Conservation (phyloP, 1,140 invertebrate genomes). For the Atopsyche davidsoni region DNA sequence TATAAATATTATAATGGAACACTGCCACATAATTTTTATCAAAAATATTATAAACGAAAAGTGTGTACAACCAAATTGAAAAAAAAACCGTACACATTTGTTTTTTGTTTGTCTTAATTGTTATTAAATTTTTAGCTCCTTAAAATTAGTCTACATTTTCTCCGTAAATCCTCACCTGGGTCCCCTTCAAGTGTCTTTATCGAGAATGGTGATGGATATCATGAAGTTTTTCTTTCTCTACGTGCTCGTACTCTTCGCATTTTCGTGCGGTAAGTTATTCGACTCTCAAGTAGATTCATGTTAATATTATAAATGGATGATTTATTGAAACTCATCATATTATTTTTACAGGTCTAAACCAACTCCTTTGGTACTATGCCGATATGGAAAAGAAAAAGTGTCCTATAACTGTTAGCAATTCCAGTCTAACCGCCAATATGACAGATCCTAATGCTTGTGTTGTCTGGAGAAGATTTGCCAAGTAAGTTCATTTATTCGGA, state of each 20-base stretch:
- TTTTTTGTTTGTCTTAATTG: too few species aligned
- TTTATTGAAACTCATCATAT: conserved; percentile 1
- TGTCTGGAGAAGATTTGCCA: conserved; percentile 86
- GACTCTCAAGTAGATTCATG: too few species aligned
- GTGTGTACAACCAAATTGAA: too few species aligned
- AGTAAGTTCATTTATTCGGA: conserved; percentile 57
- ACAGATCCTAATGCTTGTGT: conserved; percentile 78
- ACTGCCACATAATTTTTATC: too few species aligned
- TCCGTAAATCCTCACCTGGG: conserved; percentile 97
- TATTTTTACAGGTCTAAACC: conserved; percentile 45
- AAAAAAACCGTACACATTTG: too few species aligned
- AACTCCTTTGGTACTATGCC: conserved; percentile 92
- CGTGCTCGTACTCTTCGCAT: conserved; percentile 93
- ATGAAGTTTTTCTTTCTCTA: conserved; percentile 96
- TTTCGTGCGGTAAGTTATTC: conserved; percentile 80
- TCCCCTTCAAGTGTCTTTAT: conserved; percentile 94
- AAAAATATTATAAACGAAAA: too few species aligned
- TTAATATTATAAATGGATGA: too few species aligned
- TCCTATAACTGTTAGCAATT: conserved; percentile 42
- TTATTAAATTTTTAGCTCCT: conserved; percentile 61
- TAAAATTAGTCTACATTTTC: conserved; percentile 98
- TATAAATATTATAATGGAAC: too few species aligned
- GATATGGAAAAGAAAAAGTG: conserved; percentile 85
- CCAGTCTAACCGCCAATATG: conserved; percentile 47
- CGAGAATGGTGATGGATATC: conserved; percentile 96